Evolutionary conservation across 2,113 vertebrate species (phyloP).

Genomic region (Periophthalmodon schlosseri): DNA sequence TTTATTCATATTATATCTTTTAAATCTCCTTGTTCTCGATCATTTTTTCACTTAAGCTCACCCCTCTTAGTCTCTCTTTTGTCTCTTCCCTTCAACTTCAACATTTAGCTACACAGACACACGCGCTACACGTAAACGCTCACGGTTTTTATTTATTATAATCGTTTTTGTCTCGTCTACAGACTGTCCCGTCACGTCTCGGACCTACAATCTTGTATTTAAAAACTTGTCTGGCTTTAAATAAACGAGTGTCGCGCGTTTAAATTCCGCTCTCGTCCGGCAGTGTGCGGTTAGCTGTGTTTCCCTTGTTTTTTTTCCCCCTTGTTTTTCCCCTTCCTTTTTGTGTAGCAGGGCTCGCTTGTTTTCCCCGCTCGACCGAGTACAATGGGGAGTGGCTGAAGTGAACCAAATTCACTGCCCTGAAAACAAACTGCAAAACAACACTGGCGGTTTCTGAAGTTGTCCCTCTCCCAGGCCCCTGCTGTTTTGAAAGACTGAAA

Average conservation of each 20-base stretch:
- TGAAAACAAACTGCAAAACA: slow-evolving; percentile 26
- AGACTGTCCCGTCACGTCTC: too few species aligned
- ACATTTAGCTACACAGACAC: too few species aligned
- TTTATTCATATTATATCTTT: too few species aligned
- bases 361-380: slow-evolving; percentile 13
- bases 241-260: slow-evolving; percentile 11
- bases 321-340: slow-evolving; percentile 22
- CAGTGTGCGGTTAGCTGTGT: background rate
- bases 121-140: too few species aligned
- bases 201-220: too few species aligned
- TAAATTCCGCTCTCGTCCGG: slow-evolving; percentile 13
- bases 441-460: slow-evolving; percentile 27
- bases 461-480: slow-evolving; percentile 48
- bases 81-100: too few species aligned
- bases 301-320: background rate
- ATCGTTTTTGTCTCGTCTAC: too few species aligned
- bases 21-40: too few species aligned
- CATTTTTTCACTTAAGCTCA: too few species aligned
- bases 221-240: background rate
- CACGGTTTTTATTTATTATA: too few species aligned
- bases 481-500: slow-evolving; percentile 26
- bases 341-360: background rate
- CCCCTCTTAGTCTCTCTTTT: too few species aligned
- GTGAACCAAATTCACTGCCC: slow-evolving; percentile 23
- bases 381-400: slow-evolving; percentile 13